Evolutionary conservation across 2,888 invertebrate genomes (phyloP), one percentile per base, ranked within the genome.

Genomic region (Drosophila multiciliata): DNA sequence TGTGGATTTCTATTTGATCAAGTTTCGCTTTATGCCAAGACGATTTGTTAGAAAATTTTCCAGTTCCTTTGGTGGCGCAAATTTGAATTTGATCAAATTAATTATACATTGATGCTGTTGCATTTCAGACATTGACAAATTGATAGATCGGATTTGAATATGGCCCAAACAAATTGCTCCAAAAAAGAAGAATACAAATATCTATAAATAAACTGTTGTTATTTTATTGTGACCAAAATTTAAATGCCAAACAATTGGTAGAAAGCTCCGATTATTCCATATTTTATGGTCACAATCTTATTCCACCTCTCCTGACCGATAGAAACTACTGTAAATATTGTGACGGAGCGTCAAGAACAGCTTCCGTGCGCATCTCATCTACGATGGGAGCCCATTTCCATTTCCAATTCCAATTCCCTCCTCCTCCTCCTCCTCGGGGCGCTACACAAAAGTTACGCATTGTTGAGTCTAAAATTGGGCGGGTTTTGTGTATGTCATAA

Each of bases 71-170:
- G 29, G 53, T 62, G 73, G 71, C 80, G 89, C 83, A 68, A 85
- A 88, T 89, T 87, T 85, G 82, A 87, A 88, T 86, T 83, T 88
- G 88, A 90, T 88, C 78, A 86, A 83, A 88, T 90, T 85, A 90
- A 86, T 88, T 90, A 88, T 80, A 75, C 55, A 72, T 68, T 80
- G 77, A 59, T 68, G 66, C 74, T 73, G 62, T 67, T 74, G 71
- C 69, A 62, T 49, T 68, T 57, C 40, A 69, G 85, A 86, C 89
- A 89, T 75, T 86, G 89, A 86, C 80, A 89, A 86, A 87, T 86
- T 80, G 82, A 72, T 74, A 82, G 82, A 87, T 87, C 77, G 77
- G 66, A 62, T 63, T 63, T 75, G 61, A 58, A 35, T 65, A 50
- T 64, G 75, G 3, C 23, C 50, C 52, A 66, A 75, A 77, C 80